Evolutionary conservation across 1,140 invertebrate species (phyloP).

Genomic region (Lordiphosa collinella): DNA sequence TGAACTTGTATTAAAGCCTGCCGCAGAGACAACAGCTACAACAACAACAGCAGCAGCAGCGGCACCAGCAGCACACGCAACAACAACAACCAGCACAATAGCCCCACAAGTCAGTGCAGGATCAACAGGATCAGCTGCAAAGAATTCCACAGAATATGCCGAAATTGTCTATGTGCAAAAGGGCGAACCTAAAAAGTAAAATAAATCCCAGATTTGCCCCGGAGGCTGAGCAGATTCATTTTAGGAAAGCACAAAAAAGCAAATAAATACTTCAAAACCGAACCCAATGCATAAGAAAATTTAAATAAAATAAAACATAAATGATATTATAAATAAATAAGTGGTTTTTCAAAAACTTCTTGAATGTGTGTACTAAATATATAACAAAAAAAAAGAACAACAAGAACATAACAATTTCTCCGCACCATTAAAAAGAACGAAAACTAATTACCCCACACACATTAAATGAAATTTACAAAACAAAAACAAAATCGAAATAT

Average conservation of each 20-base stretch:
- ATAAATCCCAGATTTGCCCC: conserved; percentile 25
- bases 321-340: conserved; percentile 21
- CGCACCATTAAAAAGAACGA: conserved; percentile 43
- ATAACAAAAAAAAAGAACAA: conserved; percentile 56
- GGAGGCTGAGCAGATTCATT: conserved; percentile 41
- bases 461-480: conserved; percentile 74
- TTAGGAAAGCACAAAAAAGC: conserved; percentile 13
- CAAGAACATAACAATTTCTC: conserved; percentile 39
- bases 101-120: conserved; percentile 47
- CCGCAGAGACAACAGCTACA: conserved; percentile 69
- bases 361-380: conserved; percentile 68
- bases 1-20: conserved; percentile 81
- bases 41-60: conserved; percentile 69
- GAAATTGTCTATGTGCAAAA: conserved; percentile 82
- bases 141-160: conserved; percentile 82
- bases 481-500: conserved; percentile 29
- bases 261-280: conserved; percentile 31
- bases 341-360: conserved; percentile 74
- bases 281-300: conserved; percentile 57
- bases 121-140: conserved; percentile 58
- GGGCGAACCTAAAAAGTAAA: conserved; percentile 58
- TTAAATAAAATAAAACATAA: conserved; percentile 35
- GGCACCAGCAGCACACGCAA: conserved; percentile 36
- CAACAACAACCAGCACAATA: conserved; percentile 57
- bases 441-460: conserved; percentile 38